A percentile compares a stretch with the other conserved stretches of the same genome.
Evolutionary conservation across 35 echinoderm and acorn worm genomes (phyloP).

Genomic region (Acanthaster planci): DNA sequence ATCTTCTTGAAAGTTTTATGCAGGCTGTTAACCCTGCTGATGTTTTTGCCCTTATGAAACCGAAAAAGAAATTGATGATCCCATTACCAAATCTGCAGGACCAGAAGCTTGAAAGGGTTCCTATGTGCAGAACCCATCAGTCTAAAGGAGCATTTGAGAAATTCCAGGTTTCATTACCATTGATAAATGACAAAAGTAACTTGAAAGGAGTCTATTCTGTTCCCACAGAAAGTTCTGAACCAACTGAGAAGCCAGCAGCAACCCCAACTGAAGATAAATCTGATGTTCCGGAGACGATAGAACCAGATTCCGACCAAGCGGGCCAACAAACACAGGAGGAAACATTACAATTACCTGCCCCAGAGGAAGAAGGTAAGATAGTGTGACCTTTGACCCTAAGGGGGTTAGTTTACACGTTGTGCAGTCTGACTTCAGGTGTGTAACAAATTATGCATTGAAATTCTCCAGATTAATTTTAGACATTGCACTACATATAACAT

Average conservation of each 20-base stretch:
- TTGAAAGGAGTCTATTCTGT: not conserved
- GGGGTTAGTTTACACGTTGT: not conserved
- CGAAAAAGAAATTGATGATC: too few species aligned
- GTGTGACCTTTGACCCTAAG: not conserved
- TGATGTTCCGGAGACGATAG: conserved; percentile 4
- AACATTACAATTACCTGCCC: not conserved
- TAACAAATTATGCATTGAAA: not conserved
- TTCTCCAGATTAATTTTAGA: not conserved
- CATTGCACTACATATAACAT: not conserved
- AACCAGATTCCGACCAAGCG: not conserved
- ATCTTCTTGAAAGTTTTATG: too few species aligned
- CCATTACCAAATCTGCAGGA: too few species aligned
- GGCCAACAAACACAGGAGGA: not conserved
- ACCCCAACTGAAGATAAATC: not conserved
- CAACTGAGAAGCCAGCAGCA: not conserved
- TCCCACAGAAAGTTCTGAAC: not conserved
- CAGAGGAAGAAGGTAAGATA: not conserved
- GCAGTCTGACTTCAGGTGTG: not conserved
- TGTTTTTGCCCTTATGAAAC: too few species aligned
- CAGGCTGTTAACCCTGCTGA: too few species aligned
- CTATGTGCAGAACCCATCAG: too few species aligned
- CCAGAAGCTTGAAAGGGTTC: too few species aligned
- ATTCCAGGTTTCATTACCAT: too few species aligned
- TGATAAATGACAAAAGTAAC: too few species aligned
- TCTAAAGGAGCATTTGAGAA: too few species aligned